A percentile compares a stretch with the other conserved stretches of the same genome.
These are phyloP conservation scores for Pomatorhinus ruficollis DNA, from an alignment of 2,113 vertebrate species.

Conservation along the genomic window DNA sequence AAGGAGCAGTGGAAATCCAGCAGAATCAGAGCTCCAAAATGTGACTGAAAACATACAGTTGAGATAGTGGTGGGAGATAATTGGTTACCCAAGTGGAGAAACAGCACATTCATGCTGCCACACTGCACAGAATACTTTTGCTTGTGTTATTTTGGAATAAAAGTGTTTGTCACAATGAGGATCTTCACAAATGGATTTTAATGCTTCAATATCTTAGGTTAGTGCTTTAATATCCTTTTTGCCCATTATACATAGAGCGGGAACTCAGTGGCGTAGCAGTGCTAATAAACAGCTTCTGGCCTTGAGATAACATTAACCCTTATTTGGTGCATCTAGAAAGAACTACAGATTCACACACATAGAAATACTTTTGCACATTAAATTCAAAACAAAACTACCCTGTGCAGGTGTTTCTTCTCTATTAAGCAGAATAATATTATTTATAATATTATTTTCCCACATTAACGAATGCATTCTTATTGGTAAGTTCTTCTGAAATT, in stretches of 20 bases:
- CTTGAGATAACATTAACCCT: background rate
- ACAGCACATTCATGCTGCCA: background rate
- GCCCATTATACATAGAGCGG: background rate
- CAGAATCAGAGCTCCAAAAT: background rate
- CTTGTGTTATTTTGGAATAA: background rate
- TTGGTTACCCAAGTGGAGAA: background rate
- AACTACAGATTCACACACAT: background rate
- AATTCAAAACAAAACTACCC: background rate
- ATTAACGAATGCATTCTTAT: background rate
- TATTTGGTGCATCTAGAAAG: background rate
- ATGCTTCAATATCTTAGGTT: background rate
- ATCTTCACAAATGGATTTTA: background rate
- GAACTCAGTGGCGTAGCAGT: background rate
- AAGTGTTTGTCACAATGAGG: background rate
- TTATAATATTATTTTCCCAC: background rate
- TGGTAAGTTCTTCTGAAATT: background rate
- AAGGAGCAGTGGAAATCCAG: background rate
- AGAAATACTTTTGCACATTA: background rate
- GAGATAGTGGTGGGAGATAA: background rate
- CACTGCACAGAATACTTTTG: background rate
- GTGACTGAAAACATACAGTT: fast-evolving
- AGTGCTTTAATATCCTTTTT: background rate
- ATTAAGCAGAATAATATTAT: background rate
- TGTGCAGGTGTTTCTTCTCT: background rate
- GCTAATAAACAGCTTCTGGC: background rate